phyloP scores from a whole-genome alignment of 2,888 invertebrate species.

The Anthrax anthrax region DNA sequence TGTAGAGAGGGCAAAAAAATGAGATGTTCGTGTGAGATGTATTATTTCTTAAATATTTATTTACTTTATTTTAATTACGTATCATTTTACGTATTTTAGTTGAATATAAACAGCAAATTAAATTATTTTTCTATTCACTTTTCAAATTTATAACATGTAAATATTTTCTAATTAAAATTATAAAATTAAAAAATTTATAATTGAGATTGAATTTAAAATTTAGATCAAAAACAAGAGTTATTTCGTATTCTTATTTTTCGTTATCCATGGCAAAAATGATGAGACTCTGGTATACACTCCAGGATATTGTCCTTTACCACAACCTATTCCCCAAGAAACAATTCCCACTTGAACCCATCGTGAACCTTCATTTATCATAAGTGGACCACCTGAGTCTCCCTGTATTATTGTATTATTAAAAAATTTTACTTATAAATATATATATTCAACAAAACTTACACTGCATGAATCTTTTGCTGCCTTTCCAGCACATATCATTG shows the following conservation, averaged over 20 bases:
- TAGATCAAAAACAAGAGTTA: not conserved
- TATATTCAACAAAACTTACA: constrained; percentile 46
- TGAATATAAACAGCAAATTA: too few relatives aligned
- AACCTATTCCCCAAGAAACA: constrained; percentile 85
- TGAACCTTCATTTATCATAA: constrained; percentile 62
- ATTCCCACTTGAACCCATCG: constrained; percentile 75
- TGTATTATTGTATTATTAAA: constrained; percentile 23
- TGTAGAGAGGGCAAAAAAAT: too few relatives aligned
- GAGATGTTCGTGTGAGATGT: too few relatives aligned
- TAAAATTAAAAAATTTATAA: too few relatives aligned
- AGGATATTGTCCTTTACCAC: constrained; percentile 81
- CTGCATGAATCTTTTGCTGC: constrained; percentile 78
- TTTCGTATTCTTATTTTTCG: constrained; percentile 53
- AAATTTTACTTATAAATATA: not conserved
- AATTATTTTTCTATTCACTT: too few relatives aligned
- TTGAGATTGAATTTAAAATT: too few relatives aligned
- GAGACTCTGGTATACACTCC: constrained; percentile 81
- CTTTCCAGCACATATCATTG: constrained; percentile 77
- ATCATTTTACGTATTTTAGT: too few relatives aligned
- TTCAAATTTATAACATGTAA: too few relatives aligned
- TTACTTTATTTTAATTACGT: too few relatives aligned
- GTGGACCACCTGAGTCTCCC: constrained; percentile 82
- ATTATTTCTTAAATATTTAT: too few relatives aligned
- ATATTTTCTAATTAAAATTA: too few relatives aligned
- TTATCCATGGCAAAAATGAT: constrained; percentile 72